A percentile compares a stretch with the other conserved stretches of the same genome.
Evolutionary conservation across 2,888 invertebrate species (phyloP).

Genomic region (Agrenia bidenticulata): DNA sequence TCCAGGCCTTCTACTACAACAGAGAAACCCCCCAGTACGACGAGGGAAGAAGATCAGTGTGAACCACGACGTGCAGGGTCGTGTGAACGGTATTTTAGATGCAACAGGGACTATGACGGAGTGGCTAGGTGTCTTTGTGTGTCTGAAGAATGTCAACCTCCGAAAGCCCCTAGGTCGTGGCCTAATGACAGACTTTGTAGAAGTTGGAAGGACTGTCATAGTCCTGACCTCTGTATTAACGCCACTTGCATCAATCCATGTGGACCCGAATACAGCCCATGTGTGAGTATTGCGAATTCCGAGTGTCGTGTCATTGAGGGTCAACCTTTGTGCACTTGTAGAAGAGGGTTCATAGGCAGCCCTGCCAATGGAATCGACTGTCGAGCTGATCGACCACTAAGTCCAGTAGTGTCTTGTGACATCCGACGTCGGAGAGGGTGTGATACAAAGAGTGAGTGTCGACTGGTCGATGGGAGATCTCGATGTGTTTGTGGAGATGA

Average conservation of each 20-base stretch:
- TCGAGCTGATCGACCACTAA: slow-evolving; percentile 14
- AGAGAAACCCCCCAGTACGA: too few species aligned
- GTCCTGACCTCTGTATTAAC: slow-evolving; percentile 33
- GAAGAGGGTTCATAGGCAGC: slow-evolving; percentile 33
- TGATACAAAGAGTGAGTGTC: slow-evolving; percentile 33
- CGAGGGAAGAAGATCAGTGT: not conserved
- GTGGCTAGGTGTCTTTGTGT: slow-evolving; percentile 3
- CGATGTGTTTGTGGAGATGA: slow-evolving; percentile 29
- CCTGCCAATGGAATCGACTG: slow-evolving; percentile 34
- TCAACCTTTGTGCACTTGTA: slow-evolving; percentile 31
- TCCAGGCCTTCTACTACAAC: too few species aligned
- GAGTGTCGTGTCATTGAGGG: slow-evolving; percentile 39
- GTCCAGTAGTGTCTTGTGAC: slow-evolving; percentile 21
- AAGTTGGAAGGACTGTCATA: slow-evolving; percentile 22
- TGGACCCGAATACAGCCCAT: slow-evolving; percentile 28
- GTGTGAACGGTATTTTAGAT: not conserved
- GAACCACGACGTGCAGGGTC: not conserved
- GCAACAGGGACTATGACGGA: not conserved
- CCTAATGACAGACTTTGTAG: slow-evolving; percentile 1
- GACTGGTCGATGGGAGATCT: slow-evolving; percentile 29
- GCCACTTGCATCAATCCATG: slow-evolving; percentile 34
- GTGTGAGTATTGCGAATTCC: slow-evolving; percentile 29
- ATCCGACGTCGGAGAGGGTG: slow-evolving; percentile 29
- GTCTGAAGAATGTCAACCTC: not conserved
- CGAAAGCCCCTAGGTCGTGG: too few species aligned